Base-by-base conservation (phyloP, 2,113 vertebrate species). In the Arothron firmamentum region DNA sequence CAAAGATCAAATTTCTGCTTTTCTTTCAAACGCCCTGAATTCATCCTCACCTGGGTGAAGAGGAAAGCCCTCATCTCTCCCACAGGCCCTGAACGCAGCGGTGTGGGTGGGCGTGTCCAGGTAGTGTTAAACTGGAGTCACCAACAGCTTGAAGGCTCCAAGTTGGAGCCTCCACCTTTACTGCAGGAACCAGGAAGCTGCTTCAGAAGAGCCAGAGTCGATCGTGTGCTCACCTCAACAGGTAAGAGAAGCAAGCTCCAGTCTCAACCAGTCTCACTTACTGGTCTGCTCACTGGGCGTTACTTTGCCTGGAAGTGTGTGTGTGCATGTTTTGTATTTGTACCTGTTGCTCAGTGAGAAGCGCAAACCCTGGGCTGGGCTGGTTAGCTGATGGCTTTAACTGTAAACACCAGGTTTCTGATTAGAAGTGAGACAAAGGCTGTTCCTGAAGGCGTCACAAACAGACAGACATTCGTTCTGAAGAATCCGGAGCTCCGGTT, bases 231-330 rank as follows among this genome's bases (percentile, higher is more conserved):
- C 49, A 77, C 52, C 67, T 70, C 67, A 56, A 77, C 62, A 72
- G 80, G 80, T 80, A 78, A 42, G 67, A 67, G 12, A 50, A 46
- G 7, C 41, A 56, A 52, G 21, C 16, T 43, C 50, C 55, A 17
- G 46, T n/a, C 46, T 38, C 62, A 1, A 47, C n/a, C n/a, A 47
- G 45, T 17, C n/a, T n/a, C 45, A 14, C 3, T 17, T 45, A 14
- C 16, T 17, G 43, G 5, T 45, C 43, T 15, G 11, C 43, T 45
- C 16, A 4, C 16, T 45, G 43, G 13, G 43, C 16, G 43, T 45
- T 23, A 23, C 21, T 23, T 23, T 23, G 21, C 3, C 21, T 23
- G 21, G 3, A 23, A 23, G 21, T 23, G 21, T 23, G 21, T 23
- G 2, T 23, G 21, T 23, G 21, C 21, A 3, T 23, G 21, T 23